A percentile compares a stretch with the other conserved stretches of the same genome.
These are phyloP conservation scores for Parauchenoglanis ngamensis DNA, from an alignment of 2,797 vertebrate species.

Conservation along the genomic window DNA sequence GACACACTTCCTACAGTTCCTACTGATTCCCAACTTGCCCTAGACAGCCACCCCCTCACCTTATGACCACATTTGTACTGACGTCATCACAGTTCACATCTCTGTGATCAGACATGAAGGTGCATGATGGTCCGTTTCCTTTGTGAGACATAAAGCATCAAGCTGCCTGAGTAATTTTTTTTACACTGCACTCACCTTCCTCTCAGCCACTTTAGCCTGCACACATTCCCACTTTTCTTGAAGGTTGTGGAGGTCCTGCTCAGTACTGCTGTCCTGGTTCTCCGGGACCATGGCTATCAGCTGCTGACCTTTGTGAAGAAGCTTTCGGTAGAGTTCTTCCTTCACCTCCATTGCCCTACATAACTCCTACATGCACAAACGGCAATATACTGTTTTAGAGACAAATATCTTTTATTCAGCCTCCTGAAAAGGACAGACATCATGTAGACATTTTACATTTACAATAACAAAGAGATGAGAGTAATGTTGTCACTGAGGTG, in stretches of 20 bases:
- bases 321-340: slow-evolving; percentile 84
- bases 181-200: slow-evolving; percentile 81
- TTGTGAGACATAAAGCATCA: slow-evolving; percentile 35
- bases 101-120: slow-evolving; percentile 58
- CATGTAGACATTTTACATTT: neutral
- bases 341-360: slow-evolving; percentile 86
- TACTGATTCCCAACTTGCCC: slow-evolving; percentile 49
- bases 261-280: slow-evolving; percentile 86
- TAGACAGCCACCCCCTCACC: slow-evolving; percentile 48
- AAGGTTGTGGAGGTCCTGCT: slow-evolving; percentile 90
- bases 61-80: slow-evolving; percentile 64
- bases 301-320: slow-evolving; percentile 87
- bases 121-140: slow-evolving; percentile 52
- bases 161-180: neutral
- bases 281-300: slow-evolving; percentile 82
- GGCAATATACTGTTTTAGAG: neutral
- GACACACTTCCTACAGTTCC: slow-evolving; percentile 24
- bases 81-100: slow-evolving; percentile 61
- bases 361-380: slow-evolving; percentile 81
- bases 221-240: slow-evolving; percentile 94
- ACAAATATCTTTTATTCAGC: neutral
- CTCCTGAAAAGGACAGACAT: neutral
- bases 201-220: slow-evolving; percentile 87
- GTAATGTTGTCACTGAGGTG: too few species aligned
- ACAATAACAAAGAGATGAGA: neutral